A percentile compares a stretch with the other conserved stretches of the same genome.
These are phyloP conservation scores for Andrena camellia DNA, from an alignment of 2,888 invertebrate genomes.

Conservation along the genomic window DNA sequence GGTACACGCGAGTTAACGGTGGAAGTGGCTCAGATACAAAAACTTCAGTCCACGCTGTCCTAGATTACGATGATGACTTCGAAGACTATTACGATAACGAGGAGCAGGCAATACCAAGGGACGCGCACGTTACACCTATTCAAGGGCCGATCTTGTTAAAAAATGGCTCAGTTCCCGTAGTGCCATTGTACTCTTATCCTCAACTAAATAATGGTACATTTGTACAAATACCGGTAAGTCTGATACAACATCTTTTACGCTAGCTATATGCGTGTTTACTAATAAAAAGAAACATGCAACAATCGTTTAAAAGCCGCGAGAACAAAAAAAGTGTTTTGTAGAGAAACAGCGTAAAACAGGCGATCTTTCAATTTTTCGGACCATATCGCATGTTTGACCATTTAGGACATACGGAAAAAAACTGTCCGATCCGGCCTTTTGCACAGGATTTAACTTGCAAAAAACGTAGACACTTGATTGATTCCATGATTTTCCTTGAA, in stretches of 20 bases:
- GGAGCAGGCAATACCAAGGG: slow-evolving; percentile 78
- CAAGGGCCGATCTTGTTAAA: slow-evolving; percentile 95
- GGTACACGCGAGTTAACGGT: slow-evolving; percentile 83
- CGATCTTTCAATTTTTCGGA: no score
- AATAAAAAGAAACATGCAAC: no score
- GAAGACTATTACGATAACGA: slow-evolving; percentile 88
- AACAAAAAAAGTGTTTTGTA: no score
- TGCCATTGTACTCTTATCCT: slow-evolving; percentile 94
- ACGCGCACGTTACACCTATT: slow-evolving; percentile 92
- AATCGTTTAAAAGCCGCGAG: no score
- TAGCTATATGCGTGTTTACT: background rate
- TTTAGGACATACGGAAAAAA: no score
- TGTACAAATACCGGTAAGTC: slow-evolving; percentile 95
- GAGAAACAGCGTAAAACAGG: no score
- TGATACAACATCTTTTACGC: background rate
- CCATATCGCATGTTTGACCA: no score
- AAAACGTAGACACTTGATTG: no score
- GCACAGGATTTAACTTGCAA: no score
- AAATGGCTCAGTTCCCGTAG: slow-evolving; percentile 94
- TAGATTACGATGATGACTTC: slow-evolving; percentile 89
- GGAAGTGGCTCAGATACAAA: slow-evolving; percentile 83
- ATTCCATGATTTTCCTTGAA: no score
- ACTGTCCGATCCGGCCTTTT: no score
- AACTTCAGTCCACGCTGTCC: slow-evolving; percentile 90
- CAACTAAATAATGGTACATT: slow-evolving; percentile 94